Evolutionary conservation across 35 echinoderm and acorn worm genomes (phyloP), one percentile per base, ranked within the genome.

Genomic region (Acanthaster planci): DNA sequence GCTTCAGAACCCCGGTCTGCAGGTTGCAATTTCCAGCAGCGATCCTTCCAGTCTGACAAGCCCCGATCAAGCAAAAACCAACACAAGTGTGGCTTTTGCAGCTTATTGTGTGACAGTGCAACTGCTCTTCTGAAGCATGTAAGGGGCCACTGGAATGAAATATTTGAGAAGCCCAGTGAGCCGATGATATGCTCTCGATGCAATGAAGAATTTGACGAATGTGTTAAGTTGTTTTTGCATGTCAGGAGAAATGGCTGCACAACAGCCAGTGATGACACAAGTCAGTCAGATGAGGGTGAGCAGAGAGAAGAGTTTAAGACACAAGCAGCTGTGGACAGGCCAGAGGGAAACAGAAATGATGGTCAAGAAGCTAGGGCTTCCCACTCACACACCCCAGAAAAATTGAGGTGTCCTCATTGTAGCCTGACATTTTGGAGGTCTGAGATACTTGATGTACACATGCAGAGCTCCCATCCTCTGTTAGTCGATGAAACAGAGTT

Each of bases 201-300:
- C 34, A 72, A 72, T 3, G 64, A 72, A 8, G 26, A 72, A 14
- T 72, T 72, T 29, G 29, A 35, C 64, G 30, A 72, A 27, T 72
- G 64, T 72, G 64, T 72, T 10, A 26, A 34, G 23, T 72, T 72
- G 26, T 72, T 72, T 72, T 29, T 72, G 64, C 64, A 72, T 9
- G 64, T 72, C 26, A 30, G 64, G 1, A 26, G 64, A 72, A 72
- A 29, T 34, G 15, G 29, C 19, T 72, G 64, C 29, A 72, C 64
- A 30, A 72, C 64, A 31, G 34, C 64, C 64, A 72, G 26, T 16
- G 64, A 72, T 0, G 64, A 72, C 34, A 72, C 64, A 30, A 35
- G 64, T 29, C 64, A 72, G 34, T 72, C 64, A 35, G 34, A 34
- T 72, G 64, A 7, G 23, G 15, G 23, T 72, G 64, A 72, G 34